phyloP scores from a whole-genome alignment of 2,888 invertebrate genomes.

The Campopleginae sp. region DNA sequence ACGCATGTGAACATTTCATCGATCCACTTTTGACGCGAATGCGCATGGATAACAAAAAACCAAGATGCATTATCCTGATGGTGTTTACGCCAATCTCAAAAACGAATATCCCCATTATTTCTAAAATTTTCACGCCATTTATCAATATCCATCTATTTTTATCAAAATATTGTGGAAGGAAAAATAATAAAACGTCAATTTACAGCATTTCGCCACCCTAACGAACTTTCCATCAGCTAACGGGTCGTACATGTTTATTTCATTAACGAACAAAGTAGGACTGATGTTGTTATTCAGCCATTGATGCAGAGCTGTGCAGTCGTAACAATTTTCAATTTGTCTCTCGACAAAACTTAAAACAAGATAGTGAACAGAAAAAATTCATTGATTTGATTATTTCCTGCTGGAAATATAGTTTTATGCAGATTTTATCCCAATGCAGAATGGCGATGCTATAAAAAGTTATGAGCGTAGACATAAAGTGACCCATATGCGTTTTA shows the following conservation, averaged over 20 bases:
- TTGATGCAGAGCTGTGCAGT: neutral
- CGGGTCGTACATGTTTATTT: neutral
- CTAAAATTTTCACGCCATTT: neutral
- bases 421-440: neutral
- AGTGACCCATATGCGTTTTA: constrained; percentile 6
- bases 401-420: neutral
- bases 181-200: constrained; percentile 38
- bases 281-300: neutral
- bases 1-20: neutral
- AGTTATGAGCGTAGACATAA: neutral
- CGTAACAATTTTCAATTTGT: neutral
- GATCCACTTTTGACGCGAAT: neutral
- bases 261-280: neutral
- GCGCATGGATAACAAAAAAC: neutral
- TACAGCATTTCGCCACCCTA: too few species aligned
- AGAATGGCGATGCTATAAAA: neutral
- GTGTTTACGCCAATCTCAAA: neutral
- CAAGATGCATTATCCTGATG: constrained; percentile 8
- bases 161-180: constrained; percentile 6
- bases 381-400: neutral
- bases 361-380: neutral
- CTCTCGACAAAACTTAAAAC: neutral
- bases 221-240: neutral
- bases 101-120: neutral
- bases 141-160: neutral